Percentiles rank a stretch among this genome's conserved stretches.
phyloP scores from a whole-genome alignment of 1,140 invertebrate genomes.

The Subanguina moxae region DNA sequence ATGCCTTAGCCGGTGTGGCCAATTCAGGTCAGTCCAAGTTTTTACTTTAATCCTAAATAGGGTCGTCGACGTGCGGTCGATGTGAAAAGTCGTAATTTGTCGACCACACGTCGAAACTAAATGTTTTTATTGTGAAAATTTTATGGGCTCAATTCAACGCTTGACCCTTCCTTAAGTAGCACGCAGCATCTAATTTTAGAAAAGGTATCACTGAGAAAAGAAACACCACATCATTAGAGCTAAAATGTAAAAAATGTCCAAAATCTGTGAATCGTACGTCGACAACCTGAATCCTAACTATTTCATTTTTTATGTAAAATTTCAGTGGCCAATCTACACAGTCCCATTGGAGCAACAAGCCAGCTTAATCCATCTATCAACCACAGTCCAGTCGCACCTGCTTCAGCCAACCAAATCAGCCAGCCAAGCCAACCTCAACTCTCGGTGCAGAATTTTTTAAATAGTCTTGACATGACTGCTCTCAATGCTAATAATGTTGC shows the following conservation, averaged over 20 bases:
- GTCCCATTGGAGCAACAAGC: background rate
- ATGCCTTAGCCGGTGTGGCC: conserved; percentile 2
- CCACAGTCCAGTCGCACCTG: background rate
- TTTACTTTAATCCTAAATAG: background rate
- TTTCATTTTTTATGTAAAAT: too few species aligned
- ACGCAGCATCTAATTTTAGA: too few species aligned
- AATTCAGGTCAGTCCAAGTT: background rate
- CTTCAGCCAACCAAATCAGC: background rate
- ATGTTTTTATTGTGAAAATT: background rate
- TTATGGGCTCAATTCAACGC: too few species aligned
- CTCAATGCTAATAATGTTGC: conserved; percentile 5
- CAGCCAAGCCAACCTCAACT: background rate
- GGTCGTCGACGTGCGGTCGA: background rate
- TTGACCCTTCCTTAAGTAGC: too few species aligned
- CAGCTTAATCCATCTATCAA: background rate
- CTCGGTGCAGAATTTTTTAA: background rate
- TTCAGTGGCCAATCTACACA: too few species aligned
- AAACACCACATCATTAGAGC: too few species aligned
- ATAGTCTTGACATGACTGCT: background rate
- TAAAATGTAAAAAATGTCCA: too few species aligned
- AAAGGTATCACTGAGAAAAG: too few species aligned
- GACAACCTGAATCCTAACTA: too few species aligned
- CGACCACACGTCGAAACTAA: too few species aligned
- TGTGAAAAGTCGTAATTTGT: too few species aligned
- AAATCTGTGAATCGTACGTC: too few species aligned